phyloP scores from a whole-genome alignment of 2,888 invertebrate genomes.

The Anticlea derivata region DNA sequence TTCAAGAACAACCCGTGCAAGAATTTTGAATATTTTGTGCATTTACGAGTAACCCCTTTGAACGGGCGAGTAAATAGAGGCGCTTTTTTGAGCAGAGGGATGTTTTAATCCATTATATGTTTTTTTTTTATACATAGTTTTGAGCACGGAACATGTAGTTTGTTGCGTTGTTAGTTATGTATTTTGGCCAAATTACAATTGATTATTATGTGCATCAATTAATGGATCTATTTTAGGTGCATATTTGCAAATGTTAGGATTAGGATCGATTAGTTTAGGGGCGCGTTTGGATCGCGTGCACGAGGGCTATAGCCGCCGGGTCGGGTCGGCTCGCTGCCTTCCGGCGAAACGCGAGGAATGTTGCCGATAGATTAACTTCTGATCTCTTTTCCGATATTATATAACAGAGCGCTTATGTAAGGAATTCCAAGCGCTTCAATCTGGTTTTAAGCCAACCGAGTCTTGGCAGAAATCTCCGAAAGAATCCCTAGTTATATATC shows the following conservation, averaged over 20 bases:
- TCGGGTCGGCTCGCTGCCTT: slow-evolving; percentile 67
- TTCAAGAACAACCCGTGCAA: not conserved
- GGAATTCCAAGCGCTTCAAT: slow-evolving; percentile 80
- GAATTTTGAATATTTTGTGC: too few species aligned
- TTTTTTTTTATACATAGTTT: too few species aligned
- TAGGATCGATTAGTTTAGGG: slow-evolving; percentile 71
- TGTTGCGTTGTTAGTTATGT: too few species aligned
- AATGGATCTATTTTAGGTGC: slow-evolving; percentile 45
- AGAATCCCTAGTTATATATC: slow-evolving; percentile 36
- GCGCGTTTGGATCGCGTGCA: slow-evolving; percentile 69
- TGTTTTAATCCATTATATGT: too few species aligned
- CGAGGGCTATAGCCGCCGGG: slow-evolving; percentile 56
- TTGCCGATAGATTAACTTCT: slow-evolving; percentile 84
- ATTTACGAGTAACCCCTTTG: too few species aligned
- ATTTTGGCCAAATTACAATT: too few species aligned
- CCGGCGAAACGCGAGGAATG: slow-evolving; percentile 82
- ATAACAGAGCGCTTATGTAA: slow-evolving; percentile 76
- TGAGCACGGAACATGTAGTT: too few species aligned
- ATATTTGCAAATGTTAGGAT: slow-evolving; percentile 66
- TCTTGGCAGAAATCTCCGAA: slow-evolving; percentile 58
- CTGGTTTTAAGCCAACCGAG: slow-evolving; percentile 74
- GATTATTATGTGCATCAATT: slow-evolving; percentile 12
- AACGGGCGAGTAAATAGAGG: too few species aligned
- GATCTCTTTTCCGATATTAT: slow-evolving; percentile 83
- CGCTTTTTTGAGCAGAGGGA: too few species aligned